Evolutionary conservation across 1,140 invertebrate genomes (phyloP).

Genomic region (Papilio aristodemus): DNA sequence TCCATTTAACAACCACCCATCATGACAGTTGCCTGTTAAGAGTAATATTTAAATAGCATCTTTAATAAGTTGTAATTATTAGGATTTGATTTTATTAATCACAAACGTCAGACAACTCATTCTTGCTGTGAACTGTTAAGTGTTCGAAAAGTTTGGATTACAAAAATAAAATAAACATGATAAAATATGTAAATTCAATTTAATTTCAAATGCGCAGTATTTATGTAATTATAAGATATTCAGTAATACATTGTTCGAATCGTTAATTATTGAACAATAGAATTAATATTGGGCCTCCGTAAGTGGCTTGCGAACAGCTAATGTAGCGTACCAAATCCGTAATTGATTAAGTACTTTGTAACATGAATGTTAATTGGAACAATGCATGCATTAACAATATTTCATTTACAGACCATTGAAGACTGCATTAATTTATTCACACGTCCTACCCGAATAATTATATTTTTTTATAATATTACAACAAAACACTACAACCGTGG

Average conservation of each 20-base stretch:
- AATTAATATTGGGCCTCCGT: conserved; percentile 26
- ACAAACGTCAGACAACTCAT: too few species aligned
- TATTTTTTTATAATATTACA: too few species aligned
- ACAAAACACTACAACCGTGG: too few species aligned
- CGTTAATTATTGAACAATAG: conserved; percentile 5
- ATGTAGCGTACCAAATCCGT: conserved; percentile 18
- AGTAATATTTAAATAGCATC: too few species aligned
- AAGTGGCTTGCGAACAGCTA: conserved; percentile 22
- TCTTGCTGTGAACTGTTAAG: too few species aligned
- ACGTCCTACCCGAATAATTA: too few species aligned
- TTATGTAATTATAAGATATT: neutral
- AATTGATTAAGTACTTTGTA: conserved; percentile 27
- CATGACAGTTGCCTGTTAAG: neutral
- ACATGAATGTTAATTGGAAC: conserved; percentile 27
- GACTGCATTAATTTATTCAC: neutral
- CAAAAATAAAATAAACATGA: too few species aligned
- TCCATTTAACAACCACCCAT: conserved; percentile 38
- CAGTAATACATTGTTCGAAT: conserved; percentile 3
- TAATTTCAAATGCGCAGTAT: too few species aligned
- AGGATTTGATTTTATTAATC: too few species aligned
- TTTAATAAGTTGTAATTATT: too few species aligned
- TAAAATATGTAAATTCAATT: too few species aligned
- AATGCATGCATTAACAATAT: neutral
- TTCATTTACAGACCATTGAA: neutral
- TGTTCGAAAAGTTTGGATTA: too few species aligned